Base-by-base conservation (phyloP, 1,140 invertebrate genomes). In the Solenopsis invicta region DNA sequence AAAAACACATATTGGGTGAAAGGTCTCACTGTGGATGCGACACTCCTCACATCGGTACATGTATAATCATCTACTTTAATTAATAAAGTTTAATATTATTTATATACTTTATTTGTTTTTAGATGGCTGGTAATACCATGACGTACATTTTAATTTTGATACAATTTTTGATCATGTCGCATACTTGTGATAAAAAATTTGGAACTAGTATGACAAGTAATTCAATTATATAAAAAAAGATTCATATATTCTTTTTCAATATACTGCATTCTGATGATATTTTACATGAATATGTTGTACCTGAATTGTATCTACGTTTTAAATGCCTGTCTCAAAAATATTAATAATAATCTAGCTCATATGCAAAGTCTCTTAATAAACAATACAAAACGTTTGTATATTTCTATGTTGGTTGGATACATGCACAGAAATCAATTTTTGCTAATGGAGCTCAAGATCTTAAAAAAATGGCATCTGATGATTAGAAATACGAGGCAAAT, bases 401-500 rank as follows among this genome's bases (percentile, higher is more conserved):
- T 91, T 10, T n/a, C 94, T 0, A 87, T 90, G 6, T 87, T 87
- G 29, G 50, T 88, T n/a, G 29, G 29, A 29, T 92, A 92, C 37
- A 84, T 90, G 9, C 87, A 92, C 8, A 78, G 84, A 6, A 94
- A 93, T 89, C 85, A 87, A 3, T 41, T 93, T 4, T 85, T 94
- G 8, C 21, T 90, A 50, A 41, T 29, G 2, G 91, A 93, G 45
- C 52, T 95, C 13, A 91, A 87, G 13, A 78, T 84, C 13, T 64
- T 94, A 0, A 93, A 93, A 69, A 91, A 92, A 34, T 75, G 85
- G 24, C 93, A 94, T 34, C 90, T 94, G 71, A 85, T 93, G 2
- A 77, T 94, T 8, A 93, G 92, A 64, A 89, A 94, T 9, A 75
- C 91, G 1, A 29, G 94, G 5, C 87, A 92, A 48, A 77, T 75